Conservation (phyloP, 2,888 invertebrate genomes). For the Esperia sulphurella region DNA sequence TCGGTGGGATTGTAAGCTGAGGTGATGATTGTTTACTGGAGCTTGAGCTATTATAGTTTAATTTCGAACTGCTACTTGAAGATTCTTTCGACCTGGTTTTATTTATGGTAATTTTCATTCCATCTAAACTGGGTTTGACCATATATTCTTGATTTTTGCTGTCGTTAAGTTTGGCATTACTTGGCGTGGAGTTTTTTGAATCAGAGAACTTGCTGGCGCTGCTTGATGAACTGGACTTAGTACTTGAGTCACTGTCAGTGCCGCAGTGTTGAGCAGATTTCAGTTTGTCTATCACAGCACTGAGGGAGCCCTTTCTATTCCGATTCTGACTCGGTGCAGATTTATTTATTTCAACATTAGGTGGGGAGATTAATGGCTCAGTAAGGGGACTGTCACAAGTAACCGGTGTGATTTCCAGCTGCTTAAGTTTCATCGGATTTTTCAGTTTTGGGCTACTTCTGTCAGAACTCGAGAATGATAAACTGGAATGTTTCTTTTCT, state of each 20-base stretch:
- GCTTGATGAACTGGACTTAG: slow-evolving; percentile 70
- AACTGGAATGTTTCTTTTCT: slow-evolving; percentile 75
- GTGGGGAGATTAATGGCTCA: slow-evolving; percentile 69
- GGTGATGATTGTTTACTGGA: slow-evolving; percentile 70
- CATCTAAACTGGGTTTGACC: slow-evolving; percentile 93
- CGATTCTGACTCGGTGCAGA: slow-evolving; percentile 80
- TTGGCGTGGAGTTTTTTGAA: slow-evolving; percentile 60
- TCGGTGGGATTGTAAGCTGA: slow-evolving; percentile 61
- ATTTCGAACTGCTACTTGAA: slow-evolving; percentile 67
- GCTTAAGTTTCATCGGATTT: slow-evolving; percentile 84
- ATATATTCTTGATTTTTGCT: slow-evolving; percentile 90
- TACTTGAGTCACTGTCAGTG: slow-evolving; percentile 70
- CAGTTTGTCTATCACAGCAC: slow-evolving; percentile 92
- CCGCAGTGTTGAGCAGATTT: slow-evolving; percentile 86
- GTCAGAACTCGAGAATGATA: slow-evolving; percentile 74
- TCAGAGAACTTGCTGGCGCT: slow-evolving; percentile 67
- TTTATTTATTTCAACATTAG: slow-evolving; percentile 80
- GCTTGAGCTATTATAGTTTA: slow-evolving; percentile 64
- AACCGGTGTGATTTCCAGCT: slow-evolving; percentile 80
- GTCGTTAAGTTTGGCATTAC: slow-evolving; percentile 56
- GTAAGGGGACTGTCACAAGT: slow-evolving; percentile 70
- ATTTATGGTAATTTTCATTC: slow-evolving; percentile 94
- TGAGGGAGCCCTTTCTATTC: slow-evolving; percentile 87
- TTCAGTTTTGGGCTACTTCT: slow-evolving; percentile 84
- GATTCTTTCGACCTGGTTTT: slow-evolving; percentile 89